Evolutionary conservation across 2,888 invertebrate species (phyloP).

Genomic region (Cepaea hortensis): DNA sequence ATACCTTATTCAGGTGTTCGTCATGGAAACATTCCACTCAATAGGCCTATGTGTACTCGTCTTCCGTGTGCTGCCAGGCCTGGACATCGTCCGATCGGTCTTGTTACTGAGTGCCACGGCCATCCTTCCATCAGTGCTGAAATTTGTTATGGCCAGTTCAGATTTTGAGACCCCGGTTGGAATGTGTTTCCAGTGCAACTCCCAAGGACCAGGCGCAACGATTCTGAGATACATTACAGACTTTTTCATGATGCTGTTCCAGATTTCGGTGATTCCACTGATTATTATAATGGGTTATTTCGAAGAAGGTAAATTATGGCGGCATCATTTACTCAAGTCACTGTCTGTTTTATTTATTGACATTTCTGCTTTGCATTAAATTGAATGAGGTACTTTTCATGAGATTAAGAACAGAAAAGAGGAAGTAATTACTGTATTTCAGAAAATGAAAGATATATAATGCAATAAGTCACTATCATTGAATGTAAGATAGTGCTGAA

Average conservation of each 20-base stretch:
- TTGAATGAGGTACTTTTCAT: too few species aligned
- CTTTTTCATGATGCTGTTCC: conserved; percentile 35
- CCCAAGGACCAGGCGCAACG: background rate
- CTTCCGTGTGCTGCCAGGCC: conserved; percentile 68
- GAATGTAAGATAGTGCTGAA: too few species aligned
- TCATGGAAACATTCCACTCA: conserved; percentile 60
- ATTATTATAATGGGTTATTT: conserved; percentile 51
- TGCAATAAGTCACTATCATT: too few species aligned
- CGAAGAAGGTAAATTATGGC: conserved; percentile 9
- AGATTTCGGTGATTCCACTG: conserved; percentile 59
- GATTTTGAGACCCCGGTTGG: background rate
- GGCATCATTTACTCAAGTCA: too few species aligned
- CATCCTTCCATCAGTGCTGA: conserved; percentile 67
- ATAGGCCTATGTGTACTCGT: conserved; percentile 70
- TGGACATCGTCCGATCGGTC: conserved; percentile 66
- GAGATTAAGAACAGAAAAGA: too few species aligned
- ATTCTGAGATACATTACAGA: background rate
- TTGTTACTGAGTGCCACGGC: conserved; percentile 67
- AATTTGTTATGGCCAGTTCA: conserved; percentile 42
- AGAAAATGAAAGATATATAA: too few species aligned
- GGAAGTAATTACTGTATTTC: too few species aligned
- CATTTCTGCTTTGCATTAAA: too few species aligned
- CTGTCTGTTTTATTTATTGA: too few species aligned
- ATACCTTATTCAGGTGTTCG: conserved; percentile 55
- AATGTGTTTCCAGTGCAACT: background rate